These are phyloP conservation scores for Chromis chromis DNA, from an alignment of 2,797 vertebrate species.

Conservation along the genomic window DNA sequence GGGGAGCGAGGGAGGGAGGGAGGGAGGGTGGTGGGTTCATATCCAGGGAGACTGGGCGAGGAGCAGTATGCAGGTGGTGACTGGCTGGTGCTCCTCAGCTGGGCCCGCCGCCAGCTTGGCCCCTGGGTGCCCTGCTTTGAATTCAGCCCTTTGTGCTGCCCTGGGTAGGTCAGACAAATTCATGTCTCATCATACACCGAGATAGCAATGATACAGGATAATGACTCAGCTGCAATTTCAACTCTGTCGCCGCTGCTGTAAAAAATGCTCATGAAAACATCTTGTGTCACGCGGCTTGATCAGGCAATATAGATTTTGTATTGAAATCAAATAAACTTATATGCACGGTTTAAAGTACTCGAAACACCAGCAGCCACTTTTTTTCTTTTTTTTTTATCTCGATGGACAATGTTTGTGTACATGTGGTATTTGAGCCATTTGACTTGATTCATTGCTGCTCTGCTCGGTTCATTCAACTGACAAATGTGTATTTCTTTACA, in stretches of 20 bases:
- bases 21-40: conserved; percentile 32
- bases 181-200: conserved; percentile 79
- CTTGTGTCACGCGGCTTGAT: conserved; percentile 29
- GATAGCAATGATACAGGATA: conserved; percentile 79
- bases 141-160: conserved; percentile 83
- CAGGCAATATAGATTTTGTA: conserved; percentile 22
- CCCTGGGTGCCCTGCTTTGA: conserved; percentile 80
- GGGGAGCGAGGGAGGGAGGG: background rate
- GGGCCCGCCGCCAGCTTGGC: conserved; percentile 79
- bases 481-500: background rate
- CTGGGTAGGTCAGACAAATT: conserved; percentile 81
- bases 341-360: background rate
- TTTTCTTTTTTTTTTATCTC: background rate
- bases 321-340: background rate
- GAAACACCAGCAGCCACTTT: background rate
- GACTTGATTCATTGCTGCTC: conserved; percentile 8
- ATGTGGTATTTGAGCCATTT: conserved; percentile 1
- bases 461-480: background rate
- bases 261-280: conserved; percentile 50
- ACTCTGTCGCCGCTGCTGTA: conserved; percentile 56
- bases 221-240: conserved; percentile 81
- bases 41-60: conserved; percentile 71
- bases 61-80: conserved; percentile 85
- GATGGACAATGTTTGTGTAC: background rate
- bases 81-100: conserved; percentile 84